These are phyloP conservation scores for Ditylenchus dipsaci DNA, from an alignment of 1,140 invertebrate species.

Conservation along the genomic window DNA sequence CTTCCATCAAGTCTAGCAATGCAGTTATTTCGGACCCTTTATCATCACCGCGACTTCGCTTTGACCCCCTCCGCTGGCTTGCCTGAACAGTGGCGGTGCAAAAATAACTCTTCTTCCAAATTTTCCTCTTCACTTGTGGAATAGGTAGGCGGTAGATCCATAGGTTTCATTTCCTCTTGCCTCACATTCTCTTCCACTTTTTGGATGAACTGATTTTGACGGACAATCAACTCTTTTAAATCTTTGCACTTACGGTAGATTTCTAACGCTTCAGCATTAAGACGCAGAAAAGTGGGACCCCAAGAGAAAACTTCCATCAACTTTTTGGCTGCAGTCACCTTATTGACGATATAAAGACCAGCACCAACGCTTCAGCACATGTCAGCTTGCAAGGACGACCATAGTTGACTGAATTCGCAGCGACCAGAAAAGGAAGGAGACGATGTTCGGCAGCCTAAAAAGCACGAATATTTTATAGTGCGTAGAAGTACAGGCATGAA, in stretches of 20 bases:
- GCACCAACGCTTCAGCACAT: slow-evolving; percentile 95
- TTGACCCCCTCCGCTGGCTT: too few species aligned
- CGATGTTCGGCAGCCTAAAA: slow-evolving; percentile 66
- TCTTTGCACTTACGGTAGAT: slow-evolving; percentile 6
- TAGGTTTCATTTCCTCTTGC: neutral
- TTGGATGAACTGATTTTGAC: neutral
- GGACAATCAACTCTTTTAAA: neutral
- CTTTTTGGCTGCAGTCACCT: slow-evolving; percentile 26
- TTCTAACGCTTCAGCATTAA: slow-evolving; percentile 48
- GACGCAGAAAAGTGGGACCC: slow-evolving; percentile 48
- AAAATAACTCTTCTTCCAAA: neutral
- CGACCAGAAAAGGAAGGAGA: slow-evolving; percentile 87
- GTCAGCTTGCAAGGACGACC: slow-evolving; percentile 90
- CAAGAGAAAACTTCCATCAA: slow-evolving; percentile 50
- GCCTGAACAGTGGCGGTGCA: too few species aligned
- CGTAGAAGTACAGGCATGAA: too few species aligned
- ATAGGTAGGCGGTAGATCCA: neutral
- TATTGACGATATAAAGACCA: slow-evolving; percentile 81
- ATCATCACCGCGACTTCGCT: too few species aligned
- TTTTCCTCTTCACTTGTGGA: neutral
- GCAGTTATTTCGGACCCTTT: too few species aligned
- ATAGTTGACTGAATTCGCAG: slow-evolving; percentile 97
- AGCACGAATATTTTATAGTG: too few species aligned
- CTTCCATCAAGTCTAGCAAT: too few species aligned
- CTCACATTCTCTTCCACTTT: neutral